Evolutionary conservation across 2,888 invertebrate species (phyloP), one percentile per base, ranked within the genome.

Genomic region (Drosophila fulvimacula): DNA sequence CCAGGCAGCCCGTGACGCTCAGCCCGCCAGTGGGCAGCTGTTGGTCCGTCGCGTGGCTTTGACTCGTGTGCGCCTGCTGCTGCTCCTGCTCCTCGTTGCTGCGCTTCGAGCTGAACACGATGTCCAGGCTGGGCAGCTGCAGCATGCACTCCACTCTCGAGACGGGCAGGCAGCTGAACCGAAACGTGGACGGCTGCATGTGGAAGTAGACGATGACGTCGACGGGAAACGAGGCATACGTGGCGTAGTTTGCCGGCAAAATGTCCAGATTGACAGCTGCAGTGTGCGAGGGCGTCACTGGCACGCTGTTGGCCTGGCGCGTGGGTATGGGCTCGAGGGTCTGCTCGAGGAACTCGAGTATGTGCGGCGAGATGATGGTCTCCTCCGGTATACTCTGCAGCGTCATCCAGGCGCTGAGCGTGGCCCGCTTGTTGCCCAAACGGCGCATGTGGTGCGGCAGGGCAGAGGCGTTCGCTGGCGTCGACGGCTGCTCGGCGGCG

Each of bases 131-230:
- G 9, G 99, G 99, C 88, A 99, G 94, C 92, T 98, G 97, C 73
- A 99, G 94, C 94, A 98, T 96, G 90, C 99, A 99, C 93, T 99
- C 98, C 2, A 99, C 98, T 72, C 98, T 94, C 6, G 98, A 98
- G 0, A 98, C 97, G 0, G 99, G 99, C 88, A 98, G 94, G 93
- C 99, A 99, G 80, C 97, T 98, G 93, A 99, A 99, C 67, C 99
- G 93, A 93, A 99, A 98, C 0, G 98, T 97, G 61, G 98, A 98
- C 0, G 99, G 98, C 92, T 99, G 98, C 96, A 99, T 98, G 93
- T 98, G 97, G 93, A 99, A 97, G 93, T 98, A 98, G 44, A 99
- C 98, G 82, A 99, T 97, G 27, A 99, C 98, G 93, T 99, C 99
- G 0, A 99, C 98, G 0, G 99, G 99, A 92, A 99, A 99, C 60